Evolutionary conservation across 2,888 invertebrate genomes (phyloP).

Genomic region (Cepaea hortensis): DNA sequence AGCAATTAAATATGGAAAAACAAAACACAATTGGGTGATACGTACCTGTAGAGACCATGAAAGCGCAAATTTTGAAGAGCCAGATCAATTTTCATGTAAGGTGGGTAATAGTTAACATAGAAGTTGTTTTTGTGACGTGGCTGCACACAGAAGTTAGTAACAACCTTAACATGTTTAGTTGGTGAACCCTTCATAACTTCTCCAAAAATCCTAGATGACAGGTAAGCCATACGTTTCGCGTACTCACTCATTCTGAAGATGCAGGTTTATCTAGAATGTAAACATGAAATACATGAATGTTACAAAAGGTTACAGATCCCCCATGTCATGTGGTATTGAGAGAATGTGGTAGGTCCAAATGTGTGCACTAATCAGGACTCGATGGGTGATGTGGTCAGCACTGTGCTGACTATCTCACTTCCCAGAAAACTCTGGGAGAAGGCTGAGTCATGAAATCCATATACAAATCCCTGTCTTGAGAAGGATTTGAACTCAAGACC

Average conservation of each 20-base stretch:
- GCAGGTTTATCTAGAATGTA: background rate
- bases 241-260: constrained; percentile 79
- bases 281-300: background rate
- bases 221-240: constrained; percentile 88
- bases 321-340: too few species aligned
- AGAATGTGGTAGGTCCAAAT: too few species aligned
- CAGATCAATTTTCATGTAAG: constrained; percentile 85
- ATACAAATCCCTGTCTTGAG: too few species aligned
- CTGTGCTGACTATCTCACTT: too few species aligned
- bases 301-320: too few species aligned
- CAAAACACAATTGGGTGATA: background rate
- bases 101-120: constrained; percentile 89
- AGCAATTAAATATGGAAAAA: background rate
- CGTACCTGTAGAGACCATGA: constrained; percentile 72
- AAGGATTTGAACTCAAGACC: too few species aligned
- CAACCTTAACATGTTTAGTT: constrained; percentile 78
- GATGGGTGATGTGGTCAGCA: too few species aligned
- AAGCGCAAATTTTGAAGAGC: constrained; percentile 81
- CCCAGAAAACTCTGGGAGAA: too few species aligned
- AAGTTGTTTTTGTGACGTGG: constrained; percentile 86
- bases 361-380: too few species aligned
- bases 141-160: constrained; percentile 85
- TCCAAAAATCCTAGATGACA: constrained; percentile 91
- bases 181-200: constrained; percentile 88
- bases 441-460: too few species aligned